Base-by-base conservation (phyloP, 1,140 invertebrate genomes). In the Drosophila persimilis region DNA sequence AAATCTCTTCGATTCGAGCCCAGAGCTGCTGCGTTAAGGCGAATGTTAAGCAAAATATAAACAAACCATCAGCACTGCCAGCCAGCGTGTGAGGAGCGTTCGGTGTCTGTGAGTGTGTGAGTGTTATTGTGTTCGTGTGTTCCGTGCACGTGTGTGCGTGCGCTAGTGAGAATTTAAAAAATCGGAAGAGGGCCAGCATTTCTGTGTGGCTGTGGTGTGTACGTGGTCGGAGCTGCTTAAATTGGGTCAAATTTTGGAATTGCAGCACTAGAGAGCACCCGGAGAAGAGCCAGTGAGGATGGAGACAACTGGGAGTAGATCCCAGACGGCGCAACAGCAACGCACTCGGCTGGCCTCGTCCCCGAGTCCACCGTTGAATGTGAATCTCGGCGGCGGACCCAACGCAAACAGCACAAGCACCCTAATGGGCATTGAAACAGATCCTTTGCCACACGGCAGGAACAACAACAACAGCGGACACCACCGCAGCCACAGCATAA, bases 401-500 rank as follows among this genome's bases (percentile, higher is more conserved):
- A 85, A 85, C 62, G 81, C 81, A 13, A 89, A 67, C 17, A 77
- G 53, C 35, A 55, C 46, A 17, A 62, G 29, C 62, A 67, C 66
- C 60, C 60, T 60, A n/a, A 54, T 64, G 72, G 46, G 56, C 50
- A 45, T 81, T 26, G 63, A 31, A 39, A 43, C 56, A 35, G 44
- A 54, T 11, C 43, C 22, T 20, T 24, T 17, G 65, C 41, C 4
- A 54, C 66, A 64, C 17, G 43, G 53, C 47, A 45, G 57, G 8
- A 65, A 56, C 20, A 51, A 43, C 63, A 31, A 60, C n/a, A 71
- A 69, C 51, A 74, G 58, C 39, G 80, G 80, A 6, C 78, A 83
- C 57, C 72, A 90, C 35, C 81, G 89, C 2, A 88, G 71, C 31
- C 84, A 88, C 46, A 88, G 83, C 64, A 88, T 88, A 51, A 88